Conservation (phyloP, 1,140 invertebrate species). For the Cotesia glomerata region DNA sequence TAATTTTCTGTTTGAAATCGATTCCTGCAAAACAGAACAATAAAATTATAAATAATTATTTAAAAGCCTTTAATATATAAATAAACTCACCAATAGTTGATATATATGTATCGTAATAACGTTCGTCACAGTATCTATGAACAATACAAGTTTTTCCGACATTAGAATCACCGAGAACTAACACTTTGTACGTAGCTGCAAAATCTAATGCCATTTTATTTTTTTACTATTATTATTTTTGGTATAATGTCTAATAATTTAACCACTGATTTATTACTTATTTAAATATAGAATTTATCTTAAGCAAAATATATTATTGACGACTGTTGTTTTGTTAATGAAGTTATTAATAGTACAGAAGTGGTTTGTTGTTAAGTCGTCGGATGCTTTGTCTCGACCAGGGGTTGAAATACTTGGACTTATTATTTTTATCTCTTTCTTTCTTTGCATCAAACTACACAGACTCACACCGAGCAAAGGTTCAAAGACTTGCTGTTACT, state of each 20-base stretch:
- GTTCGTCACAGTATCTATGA: conserved; percentile 87
- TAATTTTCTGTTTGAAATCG: conserved; percentile 91
- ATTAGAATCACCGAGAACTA: conserved; percentile 89
- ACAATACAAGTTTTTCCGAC: conserved; percentile 92
- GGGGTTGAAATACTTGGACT: conserved; percentile 36
- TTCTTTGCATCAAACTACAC: conserved; percentile 3
- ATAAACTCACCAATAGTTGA: conserved; percentile 83
- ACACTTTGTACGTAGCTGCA: conserved; percentile 82
- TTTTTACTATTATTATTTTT: too few species aligned
- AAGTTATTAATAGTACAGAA: conserved; percentile 28
- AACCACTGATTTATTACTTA: not conserved
- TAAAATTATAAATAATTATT: not conserved
- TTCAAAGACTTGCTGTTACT: too few species aligned
- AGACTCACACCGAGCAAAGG: too few species aligned
- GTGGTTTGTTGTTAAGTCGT: conserved; percentile 50
- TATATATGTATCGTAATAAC: conserved; percentile 90
- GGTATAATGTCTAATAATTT: conserved; percentile 19
- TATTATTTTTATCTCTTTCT: conserved; percentile 8
- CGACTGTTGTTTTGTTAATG: not conserved
- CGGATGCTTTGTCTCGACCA: conserved; percentile 46
- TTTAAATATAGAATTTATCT: too few species aligned
- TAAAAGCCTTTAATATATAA: not conserved
- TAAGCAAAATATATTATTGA: too few species aligned
- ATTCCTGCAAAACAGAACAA: conserved; percentile 69
- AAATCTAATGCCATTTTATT: conserved; percentile 79